phyloP scores from a whole-genome alignment of 2,113 vertebrate genomes.

The Pluvianellus socialis region DNA sequence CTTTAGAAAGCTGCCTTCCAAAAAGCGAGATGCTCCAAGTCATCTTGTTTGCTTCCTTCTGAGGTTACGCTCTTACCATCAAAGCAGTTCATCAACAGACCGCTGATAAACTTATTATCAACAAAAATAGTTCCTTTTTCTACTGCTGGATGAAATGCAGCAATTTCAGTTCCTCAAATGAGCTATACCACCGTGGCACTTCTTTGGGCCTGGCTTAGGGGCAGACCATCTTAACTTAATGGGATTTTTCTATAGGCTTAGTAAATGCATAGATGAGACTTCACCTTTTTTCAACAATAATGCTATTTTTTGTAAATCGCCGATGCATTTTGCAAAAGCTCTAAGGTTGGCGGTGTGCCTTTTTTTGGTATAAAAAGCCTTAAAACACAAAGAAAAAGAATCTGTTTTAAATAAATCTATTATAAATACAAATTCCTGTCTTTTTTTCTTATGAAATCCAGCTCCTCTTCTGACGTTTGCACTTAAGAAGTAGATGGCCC shows the following conservation, averaged over 20 bases:
- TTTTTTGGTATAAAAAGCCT: background rate
- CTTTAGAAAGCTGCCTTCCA: background rate
- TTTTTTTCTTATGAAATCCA: background rate
- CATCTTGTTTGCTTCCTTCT: conserved; percentile 11
- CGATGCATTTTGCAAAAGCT: background rate
- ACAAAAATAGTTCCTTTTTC: conserved; percentile 24
- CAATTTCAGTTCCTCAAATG: conserved; percentile 3
- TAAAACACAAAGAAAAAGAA: background rate
- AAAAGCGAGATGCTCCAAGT: background rate
- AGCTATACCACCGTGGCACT: background rate
- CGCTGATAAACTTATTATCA: background rate
- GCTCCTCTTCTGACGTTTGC: background rate
- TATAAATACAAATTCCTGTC: background rate
- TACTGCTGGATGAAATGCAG: background rate
- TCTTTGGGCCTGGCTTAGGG: background rate
- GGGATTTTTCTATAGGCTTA: background rate
- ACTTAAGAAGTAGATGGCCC: background rate
- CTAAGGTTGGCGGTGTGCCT: background rate
- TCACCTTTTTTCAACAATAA: background rate
- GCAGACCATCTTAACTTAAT: background rate
- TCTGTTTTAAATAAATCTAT: background rate
- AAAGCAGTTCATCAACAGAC: conserved; percentile 2
- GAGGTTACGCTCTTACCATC: background rate
- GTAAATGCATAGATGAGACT: background rate
- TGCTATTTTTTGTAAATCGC: background rate